Conservation (phyloP, 2,113 vertebrate species). For the Sisor rabdophorus region DNA sequence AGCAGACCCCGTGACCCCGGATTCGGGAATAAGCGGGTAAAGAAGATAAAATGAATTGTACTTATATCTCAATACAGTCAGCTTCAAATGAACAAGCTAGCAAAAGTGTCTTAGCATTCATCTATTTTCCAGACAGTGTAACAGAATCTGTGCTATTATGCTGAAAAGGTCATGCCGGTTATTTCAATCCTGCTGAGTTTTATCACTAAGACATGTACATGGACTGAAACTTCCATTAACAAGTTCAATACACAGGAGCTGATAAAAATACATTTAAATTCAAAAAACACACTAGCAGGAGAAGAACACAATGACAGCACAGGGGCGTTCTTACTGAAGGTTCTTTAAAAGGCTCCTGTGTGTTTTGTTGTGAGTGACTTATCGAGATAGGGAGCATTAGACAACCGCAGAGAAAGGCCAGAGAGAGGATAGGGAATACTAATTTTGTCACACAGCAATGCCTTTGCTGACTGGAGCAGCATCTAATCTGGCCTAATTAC, state of each 20-base stretch:
- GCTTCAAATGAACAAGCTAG: no score
- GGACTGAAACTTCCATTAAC: conserved; percentile 8
- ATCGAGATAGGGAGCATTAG: background rate
- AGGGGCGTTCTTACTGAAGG: background rate
- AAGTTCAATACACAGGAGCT: background rate
- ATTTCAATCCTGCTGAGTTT: background rate
- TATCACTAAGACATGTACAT: background rate
- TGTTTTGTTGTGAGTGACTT: background rate
- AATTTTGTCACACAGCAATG: conserved; percentile 8
- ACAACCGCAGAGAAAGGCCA: conserved; percentile 17
- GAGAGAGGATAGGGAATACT: conserved; percentile 28
- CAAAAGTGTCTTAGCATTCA: background rate
- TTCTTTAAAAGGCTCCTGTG: background rate
- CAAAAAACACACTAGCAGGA: background rate
- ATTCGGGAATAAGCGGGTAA: no score
- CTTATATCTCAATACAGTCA: no score
- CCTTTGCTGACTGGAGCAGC: background rate
- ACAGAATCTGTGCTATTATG: background rate
- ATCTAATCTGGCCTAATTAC: conserved; percentile 32
- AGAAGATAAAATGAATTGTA: no score
- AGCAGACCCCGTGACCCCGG: no score
- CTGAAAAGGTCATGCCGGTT: conserved; percentile 26
- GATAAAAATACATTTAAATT: background rate
- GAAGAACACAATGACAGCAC: background rate
- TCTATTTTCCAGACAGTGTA: conserved; percentile 7